Percentiles rank a stretch among this genome's conserved stretches.
phyloP scores from a whole-genome alignment of 2,113 vertebrate species.

The Gavia stellata region DNA sequence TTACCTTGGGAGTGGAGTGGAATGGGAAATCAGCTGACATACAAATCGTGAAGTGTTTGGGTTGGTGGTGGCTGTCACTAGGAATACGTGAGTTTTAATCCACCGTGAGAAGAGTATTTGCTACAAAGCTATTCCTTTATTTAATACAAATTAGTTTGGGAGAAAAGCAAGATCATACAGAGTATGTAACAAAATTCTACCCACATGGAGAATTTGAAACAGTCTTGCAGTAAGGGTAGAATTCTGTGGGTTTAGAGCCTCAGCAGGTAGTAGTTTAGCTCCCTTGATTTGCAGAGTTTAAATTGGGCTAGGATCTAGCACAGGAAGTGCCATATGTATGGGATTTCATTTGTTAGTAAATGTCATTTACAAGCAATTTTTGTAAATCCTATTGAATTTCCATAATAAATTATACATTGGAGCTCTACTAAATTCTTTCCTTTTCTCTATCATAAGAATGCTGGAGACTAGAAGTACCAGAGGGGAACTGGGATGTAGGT shows the following conservation, averaged over 20 bases:
- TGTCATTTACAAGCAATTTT: neutral
- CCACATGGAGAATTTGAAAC: neutral
- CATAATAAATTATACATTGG: neutral
- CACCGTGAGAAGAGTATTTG: neutral
- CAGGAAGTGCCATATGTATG: neutral
- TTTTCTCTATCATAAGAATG: neutral
- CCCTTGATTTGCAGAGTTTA: neutral
- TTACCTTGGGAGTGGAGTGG: neutral
- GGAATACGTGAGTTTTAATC: neutral
- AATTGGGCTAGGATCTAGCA: neutral
- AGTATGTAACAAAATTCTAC: neutral
- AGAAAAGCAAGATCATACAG: neutral
- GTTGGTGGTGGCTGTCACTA: neutral
- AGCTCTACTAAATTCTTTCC: neutral
- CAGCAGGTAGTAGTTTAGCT: neutral
- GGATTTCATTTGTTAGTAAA: neutral
- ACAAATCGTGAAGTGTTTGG: neutral
- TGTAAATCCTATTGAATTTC: neutral
- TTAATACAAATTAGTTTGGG: neutral
- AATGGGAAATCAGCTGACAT: neutral
- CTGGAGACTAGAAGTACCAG: neutral
- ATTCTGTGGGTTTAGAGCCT: neutral
- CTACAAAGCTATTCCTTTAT: neutral
- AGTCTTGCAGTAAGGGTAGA: neutral
- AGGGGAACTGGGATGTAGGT: neutral